phyloP scores from a whole-genome alignment of 2,113 vertebrate species.

The Lepisosteus oculatus region DNA sequence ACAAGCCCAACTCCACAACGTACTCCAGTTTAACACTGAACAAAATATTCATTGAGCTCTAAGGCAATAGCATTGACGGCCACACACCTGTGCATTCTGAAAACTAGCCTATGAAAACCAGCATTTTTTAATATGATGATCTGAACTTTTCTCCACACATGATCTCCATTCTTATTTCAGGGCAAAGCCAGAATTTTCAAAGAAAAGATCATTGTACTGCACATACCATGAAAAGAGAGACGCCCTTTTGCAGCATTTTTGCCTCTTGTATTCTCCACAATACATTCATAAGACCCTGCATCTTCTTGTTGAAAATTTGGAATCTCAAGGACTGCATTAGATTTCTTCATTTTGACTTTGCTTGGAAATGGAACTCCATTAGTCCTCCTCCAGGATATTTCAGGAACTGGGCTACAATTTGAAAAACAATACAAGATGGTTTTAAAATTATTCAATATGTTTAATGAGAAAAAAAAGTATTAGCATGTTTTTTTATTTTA shows the following conservation, averaged over 20 bases:
- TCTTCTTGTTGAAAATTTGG: slow-evolving; percentile 91
- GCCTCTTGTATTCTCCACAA: slow-evolving; percentile 87
- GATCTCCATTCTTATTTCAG: slow-evolving; percentile 15
- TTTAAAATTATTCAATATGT: no score
- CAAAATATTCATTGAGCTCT: no score
- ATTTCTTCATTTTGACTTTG: slow-evolving; percentile 84
- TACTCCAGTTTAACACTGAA: no score
- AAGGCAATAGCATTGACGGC: no score
- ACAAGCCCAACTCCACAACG: no score
- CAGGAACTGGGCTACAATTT: slow-evolving; percentile 80
- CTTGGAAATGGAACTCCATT: slow-evolving; percentile 81
- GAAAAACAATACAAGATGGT: not conserved
- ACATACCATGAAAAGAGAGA: slow-evolving; percentile 87
- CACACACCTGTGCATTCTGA: no score
- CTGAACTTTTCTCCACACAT: not conserved
- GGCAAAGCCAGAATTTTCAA: slow-evolving; percentile 2
- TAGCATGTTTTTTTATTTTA: slow-evolving; percentile 7
- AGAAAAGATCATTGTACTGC: not conserved
- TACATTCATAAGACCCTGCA: slow-evolving; percentile 83
- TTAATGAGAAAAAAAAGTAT: no score
- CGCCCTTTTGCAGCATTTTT: slow-evolving; percentile 85
- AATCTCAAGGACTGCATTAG: slow-evolving; percentile 85
- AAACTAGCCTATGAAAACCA: no score
- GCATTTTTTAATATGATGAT: no score
- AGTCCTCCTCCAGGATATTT: slow-evolving; percentile 88